Evolutionary conservation across 2,797 vertebrate genomes (phyloP).

Genomic region (Hozukius guyotensis): DNA sequence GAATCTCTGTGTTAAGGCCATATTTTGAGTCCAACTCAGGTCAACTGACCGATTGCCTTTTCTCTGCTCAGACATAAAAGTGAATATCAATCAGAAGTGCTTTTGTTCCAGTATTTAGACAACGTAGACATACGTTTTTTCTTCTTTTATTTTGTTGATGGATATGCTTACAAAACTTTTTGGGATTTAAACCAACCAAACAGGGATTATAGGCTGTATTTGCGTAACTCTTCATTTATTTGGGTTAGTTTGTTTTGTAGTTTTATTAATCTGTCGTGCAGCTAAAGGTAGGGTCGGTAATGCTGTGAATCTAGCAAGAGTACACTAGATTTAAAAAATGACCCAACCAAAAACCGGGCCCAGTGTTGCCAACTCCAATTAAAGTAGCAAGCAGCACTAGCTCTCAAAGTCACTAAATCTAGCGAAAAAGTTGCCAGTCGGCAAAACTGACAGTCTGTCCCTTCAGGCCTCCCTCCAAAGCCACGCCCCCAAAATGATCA

Average conservation of each 20-base stretch:
- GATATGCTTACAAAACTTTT: background rate
- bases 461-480: too few relatives aligned
- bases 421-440: too few relatives aligned
- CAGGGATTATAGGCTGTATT: background rate
- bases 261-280: background rate
- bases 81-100: background rate
- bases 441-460: too few relatives aligned
- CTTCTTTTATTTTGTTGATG: background rate
- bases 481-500: too few relatives aligned
- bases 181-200: background rate
- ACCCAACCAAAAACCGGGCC: too few relatives aligned
- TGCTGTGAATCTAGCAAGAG: too few relatives aligned
- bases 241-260: background rate
- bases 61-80: background rate
- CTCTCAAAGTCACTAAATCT: too few relatives aligned
- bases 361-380: too few relatives aligned
- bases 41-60: background rate
- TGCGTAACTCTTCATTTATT: background rate
- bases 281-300: background rate
- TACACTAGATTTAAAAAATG: too few relatives aligned
- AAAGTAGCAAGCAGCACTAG: too few relatives aligned
- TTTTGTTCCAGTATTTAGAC: background rate
- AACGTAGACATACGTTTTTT: background rate
- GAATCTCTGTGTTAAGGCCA: background rate
- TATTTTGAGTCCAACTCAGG: background rate